Percentiles rank a stretch among this genome's conserved stretches.
phyloP scores from a whole-genome alignment of 2,797 vertebrate genomes.

The Poeciliopsis infans region DNA sequence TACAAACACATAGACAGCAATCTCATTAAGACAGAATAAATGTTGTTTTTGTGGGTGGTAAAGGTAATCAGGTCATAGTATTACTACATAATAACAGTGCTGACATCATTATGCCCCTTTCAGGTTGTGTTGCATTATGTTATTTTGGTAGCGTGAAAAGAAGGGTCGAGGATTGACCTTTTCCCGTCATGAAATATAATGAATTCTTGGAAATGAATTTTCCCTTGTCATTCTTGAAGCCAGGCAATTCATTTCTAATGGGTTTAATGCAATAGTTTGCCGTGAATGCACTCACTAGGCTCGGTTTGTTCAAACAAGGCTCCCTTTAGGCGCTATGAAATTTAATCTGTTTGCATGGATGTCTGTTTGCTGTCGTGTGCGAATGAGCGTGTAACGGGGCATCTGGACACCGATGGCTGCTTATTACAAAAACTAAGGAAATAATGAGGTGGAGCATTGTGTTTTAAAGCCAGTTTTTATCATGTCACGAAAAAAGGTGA shows the following conservation, averaged over 20 bases:
- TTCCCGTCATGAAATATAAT: conserved; percentile 30
- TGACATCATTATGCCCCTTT: conserved; percentile 45
- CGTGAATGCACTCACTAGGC: conserved; percentile 9
- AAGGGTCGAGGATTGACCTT: conserved; percentile 23
- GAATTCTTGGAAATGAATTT: conserved; percentile 28
- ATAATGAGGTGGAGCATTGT: not conserved
- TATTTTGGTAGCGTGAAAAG: not conserved
- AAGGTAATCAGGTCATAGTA: conserved; percentile 35
- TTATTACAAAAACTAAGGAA: conserved; percentile 1
- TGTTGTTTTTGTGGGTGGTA: conserved; percentile 21
- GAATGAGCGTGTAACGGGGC: not conserved
- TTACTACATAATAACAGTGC: conserved; percentile 18
- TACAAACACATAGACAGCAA: not conserved
- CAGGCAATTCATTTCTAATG: conserved; percentile 27
- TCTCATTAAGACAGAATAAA: conserved; percentile 29
- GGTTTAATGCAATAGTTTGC: conserved; percentile 26
- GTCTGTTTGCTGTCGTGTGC: not conserved
- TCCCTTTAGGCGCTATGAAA: conserved; percentile 15
- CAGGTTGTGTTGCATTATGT: conserved; percentile 23
- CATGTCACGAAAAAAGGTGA: not conserved
- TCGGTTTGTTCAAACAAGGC: conserved; percentile 17
- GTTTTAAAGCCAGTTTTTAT: not conserved
- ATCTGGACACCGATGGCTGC: not conserved
- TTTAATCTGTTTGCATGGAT: not conserved
- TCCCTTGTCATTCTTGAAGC: conserved; percentile 19